Evolutionary conservation across 2,888 invertebrate species (phyloP), one percentile per base, ranked within the genome.

Genomic region (Bhutanitis thaidina): DNA sequence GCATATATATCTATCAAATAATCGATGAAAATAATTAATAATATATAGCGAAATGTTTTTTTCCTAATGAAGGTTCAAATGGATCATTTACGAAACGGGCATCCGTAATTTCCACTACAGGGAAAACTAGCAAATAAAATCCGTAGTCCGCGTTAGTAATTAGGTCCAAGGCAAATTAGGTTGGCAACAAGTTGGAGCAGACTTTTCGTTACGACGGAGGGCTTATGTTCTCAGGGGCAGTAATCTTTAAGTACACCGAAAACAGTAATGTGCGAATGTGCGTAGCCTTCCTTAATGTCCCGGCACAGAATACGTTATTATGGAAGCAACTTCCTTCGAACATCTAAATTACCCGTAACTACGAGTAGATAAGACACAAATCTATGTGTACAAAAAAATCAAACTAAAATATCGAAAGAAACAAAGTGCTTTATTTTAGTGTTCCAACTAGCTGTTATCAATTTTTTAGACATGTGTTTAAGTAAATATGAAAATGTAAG

Each of bases 101-200:
- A 27, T 27, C 27, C 27, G 1, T 27, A 27, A 27, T 8, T 27
- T 8, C 1, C 1, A 1, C 59, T 56, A 59, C 59, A 51, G 64
- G 64, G 64, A 65, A 62, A 64, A 64, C 64, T 44, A 50, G 48
- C 58, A 64, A 56, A 30, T 65, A 60, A 65, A 67, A 65, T 64
- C 61, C 56, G 43, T 58, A 67, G 60, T 65, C 60, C 54, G 59
- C 54, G 58, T 57, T 54, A 48, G 65, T 69, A 71, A 70, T 71
- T 73, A 71, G 63, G 52, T 58, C 57, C 53, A 58, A 63, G n/a
- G n/a, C n/a, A n/a, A n/a, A n/a, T n/a, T n/a, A n/a, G n/a, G 63
- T 67, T 64, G 55, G 64, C 62, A 70, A 68, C 67, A 68, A 65
- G 64, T 62, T 55, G 49, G 51, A 56, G 53, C 49, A 37, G 54